Percentiles rank a stretch among this genome's conserved stretches.
phyloP scores from a whole-genome alignment of 2,113 vertebrate species.

The Grammomys dolichurus region DNA sequence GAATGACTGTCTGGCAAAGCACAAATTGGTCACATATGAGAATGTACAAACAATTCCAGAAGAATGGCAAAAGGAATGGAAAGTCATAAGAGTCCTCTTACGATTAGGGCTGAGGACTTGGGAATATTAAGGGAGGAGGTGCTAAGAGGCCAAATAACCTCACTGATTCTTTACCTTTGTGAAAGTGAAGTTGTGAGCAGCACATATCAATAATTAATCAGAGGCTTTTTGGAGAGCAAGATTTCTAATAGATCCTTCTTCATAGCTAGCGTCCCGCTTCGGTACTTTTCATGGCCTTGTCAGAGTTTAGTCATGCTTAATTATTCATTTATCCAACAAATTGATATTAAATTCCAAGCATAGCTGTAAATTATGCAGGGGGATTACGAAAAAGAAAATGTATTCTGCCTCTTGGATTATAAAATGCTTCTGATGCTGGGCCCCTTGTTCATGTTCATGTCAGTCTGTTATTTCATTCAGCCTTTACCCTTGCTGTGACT shows the following conservation, averaged over 20 bases:
- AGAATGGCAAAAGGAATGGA: neutral
- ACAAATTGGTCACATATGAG: neutral
- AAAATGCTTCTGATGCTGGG: neutral
- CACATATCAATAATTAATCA: slow-evolving; percentile 65
- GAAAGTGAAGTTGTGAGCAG: slow-evolving; percentile 38
- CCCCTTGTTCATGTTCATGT: neutral
- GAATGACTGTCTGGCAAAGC: neutral
- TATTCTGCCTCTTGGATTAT: neutral
- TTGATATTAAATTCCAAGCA: slow-evolving; percentile 48
- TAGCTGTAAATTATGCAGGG: neutral
- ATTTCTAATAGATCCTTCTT: slow-evolving; percentile 30
- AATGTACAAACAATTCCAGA: neutral
- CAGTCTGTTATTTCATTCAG: neutral
- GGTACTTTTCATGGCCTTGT: neutral
- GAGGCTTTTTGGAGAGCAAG: slow-evolving; percentile 60
- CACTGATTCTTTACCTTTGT: neutral
- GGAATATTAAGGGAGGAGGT: neutral
- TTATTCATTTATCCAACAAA: slow-evolving; percentile 71
- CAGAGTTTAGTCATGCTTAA: slow-evolving; percentile 63
- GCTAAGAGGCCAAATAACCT: neutral
- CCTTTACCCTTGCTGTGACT: rapidly evolving
- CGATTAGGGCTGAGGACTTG: neutral
- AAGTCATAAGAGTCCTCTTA: neutral
- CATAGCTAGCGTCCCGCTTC: neutral
- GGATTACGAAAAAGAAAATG: neutral